Base-by-base conservation (phyloP, 2,888 invertebrate genomes). In the Lepetodrilus schrolli region DNA sequence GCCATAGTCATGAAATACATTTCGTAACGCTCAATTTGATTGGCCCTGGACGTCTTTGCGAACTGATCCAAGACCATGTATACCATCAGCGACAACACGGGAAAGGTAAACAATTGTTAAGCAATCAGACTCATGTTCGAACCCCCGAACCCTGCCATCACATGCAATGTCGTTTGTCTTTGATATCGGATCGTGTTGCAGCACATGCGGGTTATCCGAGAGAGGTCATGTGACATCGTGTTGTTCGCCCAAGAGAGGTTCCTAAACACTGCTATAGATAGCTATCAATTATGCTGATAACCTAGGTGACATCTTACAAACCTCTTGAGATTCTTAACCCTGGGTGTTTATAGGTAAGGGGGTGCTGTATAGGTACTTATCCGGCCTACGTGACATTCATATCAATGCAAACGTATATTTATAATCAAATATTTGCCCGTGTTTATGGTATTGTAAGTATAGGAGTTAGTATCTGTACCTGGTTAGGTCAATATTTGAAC, bases 181-280 rank as follows among this genome's bases (percentile, higher is more conserved):
- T 34, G n/a, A 58, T 58, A 30, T 30, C 30, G n/a, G 26, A 58
- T 58, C 58, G 17, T 58, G 58, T 58, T 17, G n/a, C 43, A 43
- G 43, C n/a, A 13, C 43, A 43, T 17, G 43, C 17, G 34, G 58
- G 58, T 58, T 58, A 58, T 58, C 58, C n/a, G 58, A 34, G 2
- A 17, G 2, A 30, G 23, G 34, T 58, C 58, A 58, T 34, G 58
- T 58, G 58, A 34, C 30, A 23, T 21, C 7, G 21, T 8, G 51
- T n/a, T 13, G 43, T 51, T 51, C 21, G 30, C 23, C 51, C n/a
- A 30, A 30, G 58, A 58, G 58, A 43, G 43, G 43, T 17, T 17
- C 43, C 43, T 2, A 13, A 43, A 17, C 43, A 10, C n/a, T 43
- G 10, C 43, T 43, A n/a, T n/a, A 4, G 43, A 43, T 43, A 43